Evolutionary conservation across 2,113 vertebrate species (phyloP), one percentile per base, ranked within the genome.

Genomic region (Thunnus thynnus): DNA sequence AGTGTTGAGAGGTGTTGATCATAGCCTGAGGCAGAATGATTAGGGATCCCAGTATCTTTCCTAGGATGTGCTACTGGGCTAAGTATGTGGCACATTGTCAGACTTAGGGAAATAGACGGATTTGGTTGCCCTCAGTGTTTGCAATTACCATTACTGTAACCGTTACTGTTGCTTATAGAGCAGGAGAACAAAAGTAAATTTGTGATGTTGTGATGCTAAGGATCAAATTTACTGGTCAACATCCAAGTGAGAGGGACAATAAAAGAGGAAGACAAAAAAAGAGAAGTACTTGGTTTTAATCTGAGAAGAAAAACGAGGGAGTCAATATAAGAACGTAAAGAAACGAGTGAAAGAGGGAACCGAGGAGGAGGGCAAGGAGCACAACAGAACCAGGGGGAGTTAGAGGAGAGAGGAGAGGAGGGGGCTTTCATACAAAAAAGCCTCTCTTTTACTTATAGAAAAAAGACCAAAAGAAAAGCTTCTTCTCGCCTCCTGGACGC

Each of bases 401-500:
- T 58, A 52, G 72, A 82, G 57, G 76, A 86, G 64, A 84, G 78
- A 63, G 78, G 80, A 87, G 86, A 87, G 89, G 91, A 84, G 90
- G 88, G 77, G 88, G 57, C 64, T 72, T 86, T 90, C 80, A 85
- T 65, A 87, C 76, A 75, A 81, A 80, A 85, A 90, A 72, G 84
- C 20, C 56, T 74, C 77, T 90, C 73, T 91, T 76, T 89, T 90
- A 83, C 83, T 86, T 87, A 83, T 72, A 72, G 16, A 36, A 57
- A 82, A 95, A 92, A 87, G 86, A 89, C 89, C 84, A 89, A 87
- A 82, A 92, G 90, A 94, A 93, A 93, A 88, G 91, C 83, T 90
- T 91, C 80, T 85, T 87, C 95, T 95, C 94, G 86, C 95, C 94
- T 96, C 95, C 96, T 96, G 96, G 95, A 96, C 94, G 97, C 95